Evolutionary conservation across 2,113 vertebrate species (phyloP).

Genomic region (Colossoma macropomum): DNA sequence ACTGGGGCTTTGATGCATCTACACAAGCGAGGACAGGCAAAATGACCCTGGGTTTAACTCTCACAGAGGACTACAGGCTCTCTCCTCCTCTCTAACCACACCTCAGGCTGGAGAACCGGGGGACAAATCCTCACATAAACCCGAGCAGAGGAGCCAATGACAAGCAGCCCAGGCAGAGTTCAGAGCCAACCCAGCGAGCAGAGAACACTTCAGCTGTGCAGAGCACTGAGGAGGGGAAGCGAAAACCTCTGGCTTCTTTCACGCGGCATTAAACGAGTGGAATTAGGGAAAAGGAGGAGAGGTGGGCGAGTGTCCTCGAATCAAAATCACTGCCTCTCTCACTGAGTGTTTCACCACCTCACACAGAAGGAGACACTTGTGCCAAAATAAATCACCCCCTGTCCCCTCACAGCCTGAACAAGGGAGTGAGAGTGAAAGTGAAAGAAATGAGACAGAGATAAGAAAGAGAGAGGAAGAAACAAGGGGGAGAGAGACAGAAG

Average conservation of each 20-base stretch:
- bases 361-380: background rate
- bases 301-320: conserved; percentile 6
- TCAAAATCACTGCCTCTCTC: conserved; percentile 15
- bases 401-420: background rate
- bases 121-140: background rate
- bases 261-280: conserved; percentile 17
- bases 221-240: background rate
- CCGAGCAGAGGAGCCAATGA: background rate
- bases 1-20: no score
- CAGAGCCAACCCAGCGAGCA: background rate
- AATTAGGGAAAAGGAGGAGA: conserved; percentile 14
- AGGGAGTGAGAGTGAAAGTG: background rate
- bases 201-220: background rate
- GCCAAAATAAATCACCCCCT: conserved; percentile 12
- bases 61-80: background rate
- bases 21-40: no score
- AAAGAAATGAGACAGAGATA: no score
- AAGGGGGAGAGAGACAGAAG: background rate
- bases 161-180: background rate
- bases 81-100: no score
- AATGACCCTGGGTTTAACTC: background rate
- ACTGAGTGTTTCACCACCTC: background rate
- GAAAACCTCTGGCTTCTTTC: background rate
- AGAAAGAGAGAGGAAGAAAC: background rate
- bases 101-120: background rate